Conservation (phyloP, 2,888 invertebrate species). For the Gandaritis pyraliata region DNA sequence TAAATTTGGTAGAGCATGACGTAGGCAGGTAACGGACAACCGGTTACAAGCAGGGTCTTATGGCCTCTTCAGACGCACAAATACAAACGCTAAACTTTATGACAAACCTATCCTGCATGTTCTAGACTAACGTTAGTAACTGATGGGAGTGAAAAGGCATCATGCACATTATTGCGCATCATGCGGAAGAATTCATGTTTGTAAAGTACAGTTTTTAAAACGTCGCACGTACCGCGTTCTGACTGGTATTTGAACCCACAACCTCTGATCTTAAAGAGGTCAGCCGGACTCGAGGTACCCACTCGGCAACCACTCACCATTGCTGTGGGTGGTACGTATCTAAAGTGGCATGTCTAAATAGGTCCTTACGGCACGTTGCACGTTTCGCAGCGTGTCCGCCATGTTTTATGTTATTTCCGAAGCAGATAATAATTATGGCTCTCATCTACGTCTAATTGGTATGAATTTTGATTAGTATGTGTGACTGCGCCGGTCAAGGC, state of each 20-base stretch:
- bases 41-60: conserved; percentile 26
- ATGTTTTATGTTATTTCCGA: conserved; percentile 17
- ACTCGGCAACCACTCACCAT: conserved; percentile 9
- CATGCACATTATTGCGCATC: too few relatives aligned
- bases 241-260: conserved; percentile 6
- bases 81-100: not conserved
- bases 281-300: conserved; percentile 7
- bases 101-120: not conserved
- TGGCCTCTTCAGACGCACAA: conserved; percentile 12
- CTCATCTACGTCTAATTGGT: conserved; percentile 25
- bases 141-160: too few relatives aligned
- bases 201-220: too few relatives aligned
- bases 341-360: conserved; percentile 10
- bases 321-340: conserved; percentile 10
- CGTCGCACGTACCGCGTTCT: not conserved
- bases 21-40: conserved; percentile 32
- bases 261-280: conserved; percentile 15
- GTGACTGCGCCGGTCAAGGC: conserved; percentile 31
- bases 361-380: conserved; percentile 17
- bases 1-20: conserved; percentile 33
- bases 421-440: conserved; percentile 13
- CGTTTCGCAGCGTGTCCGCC: conserved; percentile 19
- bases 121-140: not conserved
- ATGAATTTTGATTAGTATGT: conserved; percentile 30
- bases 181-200: too few relatives aligned